Conservation (phyloP, 2,888 invertebrate genomes). For the Ornithoptera priamus region DNA sequence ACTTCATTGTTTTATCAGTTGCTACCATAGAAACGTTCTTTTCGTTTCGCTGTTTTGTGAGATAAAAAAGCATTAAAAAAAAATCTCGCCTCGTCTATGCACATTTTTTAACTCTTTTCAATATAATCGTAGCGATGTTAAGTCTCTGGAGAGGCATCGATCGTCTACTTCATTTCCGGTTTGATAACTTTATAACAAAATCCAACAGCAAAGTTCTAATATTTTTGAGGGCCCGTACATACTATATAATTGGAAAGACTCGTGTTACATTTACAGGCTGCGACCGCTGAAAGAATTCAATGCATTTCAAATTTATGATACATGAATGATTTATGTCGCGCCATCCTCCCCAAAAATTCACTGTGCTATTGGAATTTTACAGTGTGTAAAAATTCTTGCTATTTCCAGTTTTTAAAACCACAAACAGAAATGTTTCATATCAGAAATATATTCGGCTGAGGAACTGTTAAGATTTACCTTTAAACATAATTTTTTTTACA, state of each 20-base stretch:
- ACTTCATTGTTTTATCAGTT: too few relatives aligned
- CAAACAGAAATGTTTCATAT: background rate
- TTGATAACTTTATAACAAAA: constrained; percentile 5
- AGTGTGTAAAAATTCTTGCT: background rate
- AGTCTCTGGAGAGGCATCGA: background rate
- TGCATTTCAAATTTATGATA: constrained; percentile 30
- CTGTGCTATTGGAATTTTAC: constrained; percentile 16
- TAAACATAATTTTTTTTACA: too few relatives aligned
- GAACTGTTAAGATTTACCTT: too few relatives aligned
- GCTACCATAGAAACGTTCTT: too few relatives aligned
- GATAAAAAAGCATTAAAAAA: too few relatives aligned
- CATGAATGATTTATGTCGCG: constrained; percentile 32
- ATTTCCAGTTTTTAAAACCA: background rate
- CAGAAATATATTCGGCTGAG: background rate
- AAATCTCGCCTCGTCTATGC: too few relatives aligned
- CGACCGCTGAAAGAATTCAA: constrained; percentile 24
- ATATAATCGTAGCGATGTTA: background rate
- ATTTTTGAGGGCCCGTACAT: constrained; percentile 11
- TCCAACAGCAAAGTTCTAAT: background rate
- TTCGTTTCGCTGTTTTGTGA: too few relatives aligned
- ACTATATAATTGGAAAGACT: constrained; percentile 4
- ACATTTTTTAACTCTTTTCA: background rate
- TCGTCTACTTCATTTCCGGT: background rate
- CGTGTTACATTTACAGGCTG: constrained; percentile 19
- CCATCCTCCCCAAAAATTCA: constrained; percentile 11